Percentiles rank a stretch among this genome's conserved stretches.
Evolutionary conservation across 1,140 invertebrate species (phyloP).

Genomic region (Euglossa dilemma): DNA sequence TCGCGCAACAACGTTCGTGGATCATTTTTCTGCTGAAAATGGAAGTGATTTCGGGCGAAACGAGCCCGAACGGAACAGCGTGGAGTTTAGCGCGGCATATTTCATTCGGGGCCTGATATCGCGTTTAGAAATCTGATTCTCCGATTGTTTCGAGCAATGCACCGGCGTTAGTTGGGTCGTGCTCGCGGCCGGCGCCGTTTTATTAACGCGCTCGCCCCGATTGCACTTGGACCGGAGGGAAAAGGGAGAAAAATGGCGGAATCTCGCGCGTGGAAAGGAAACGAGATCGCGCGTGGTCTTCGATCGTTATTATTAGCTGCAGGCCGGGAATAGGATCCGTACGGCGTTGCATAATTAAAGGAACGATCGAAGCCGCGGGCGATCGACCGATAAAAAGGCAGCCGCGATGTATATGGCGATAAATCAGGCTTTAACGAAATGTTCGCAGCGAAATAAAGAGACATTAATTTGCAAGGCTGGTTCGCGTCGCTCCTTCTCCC

Average conservation of each 20-base stretch:
- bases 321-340: conserved; percentile 27
- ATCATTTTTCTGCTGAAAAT: conserved; percentile 1
- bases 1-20: not conserved
- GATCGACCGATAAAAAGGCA: conserved; percentile 48
- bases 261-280: conserved; percentile 18
- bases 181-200: conserved; percentile 1
- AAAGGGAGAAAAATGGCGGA: not conserved
- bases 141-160: conserved; percentile 11
- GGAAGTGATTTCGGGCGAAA: not conserved
- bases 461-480: conserved; percentile 72
- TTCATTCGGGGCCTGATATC: conserved; percentile 10
- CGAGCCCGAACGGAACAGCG: conserved; percentile 9
- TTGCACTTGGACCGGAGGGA: not conserved
- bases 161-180: not conserved
- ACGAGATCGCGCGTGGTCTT: conserved; percentile 7
- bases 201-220: not conserved
- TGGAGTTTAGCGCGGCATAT: conserved; percentile 1
- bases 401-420: conserved; percentile 26
- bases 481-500: not conserved
- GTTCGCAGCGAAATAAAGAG: conserved; percentile 67
- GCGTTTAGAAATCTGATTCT: conserved; percentile 19
- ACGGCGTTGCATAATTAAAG: conserved; percentile 58
- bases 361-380: conserved; percentile 32
- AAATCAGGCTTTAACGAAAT: conserved; percentile 65
- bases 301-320: conserved; percentile 43